These are phyloP conservation scores for Lycocerus yunnanus DNA, from an alignment of 2,888 invertebrate species.

Conservation along the genomic window DNA sequence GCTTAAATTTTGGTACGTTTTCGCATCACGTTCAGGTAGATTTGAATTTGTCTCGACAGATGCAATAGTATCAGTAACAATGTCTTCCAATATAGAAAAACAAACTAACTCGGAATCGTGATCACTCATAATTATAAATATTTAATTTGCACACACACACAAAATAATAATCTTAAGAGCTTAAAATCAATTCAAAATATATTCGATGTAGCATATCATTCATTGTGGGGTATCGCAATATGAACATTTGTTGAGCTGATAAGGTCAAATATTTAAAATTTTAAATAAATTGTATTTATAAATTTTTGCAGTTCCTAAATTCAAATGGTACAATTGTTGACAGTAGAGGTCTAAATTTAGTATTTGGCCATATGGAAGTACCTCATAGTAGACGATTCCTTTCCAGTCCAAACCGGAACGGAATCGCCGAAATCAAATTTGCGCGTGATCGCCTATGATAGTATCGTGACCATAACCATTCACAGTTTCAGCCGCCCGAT, in stretches of 20 bases:
- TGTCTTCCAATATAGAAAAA: not conserved
- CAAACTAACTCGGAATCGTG: not conserved
- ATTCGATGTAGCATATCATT: not conserved
- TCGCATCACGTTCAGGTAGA: not conserved
- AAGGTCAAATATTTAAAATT: not conserved
- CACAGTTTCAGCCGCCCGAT: no score
- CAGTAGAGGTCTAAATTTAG: no score
- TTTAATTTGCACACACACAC: not conserved
- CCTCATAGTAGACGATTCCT: no score
- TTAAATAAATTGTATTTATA: not conserved
- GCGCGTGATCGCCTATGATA: no score
- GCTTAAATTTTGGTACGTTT: not conserved
- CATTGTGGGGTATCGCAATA: not conserved
- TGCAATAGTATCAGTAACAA: not conserved
- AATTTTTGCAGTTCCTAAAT: no score
- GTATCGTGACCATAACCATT: no score
- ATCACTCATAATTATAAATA: not conserved
- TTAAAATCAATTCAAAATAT: not conserved
- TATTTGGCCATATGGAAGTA: no score
- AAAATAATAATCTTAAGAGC: not conserved
- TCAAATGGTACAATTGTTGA: no score
- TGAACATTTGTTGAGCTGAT: not conserved
- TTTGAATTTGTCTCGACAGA: not conserved
- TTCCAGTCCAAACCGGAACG: no score
- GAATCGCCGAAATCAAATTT: no score